Percentiles rank a stretch among this genome's conserved stretches.
Conservation (phyloP, 2,113 vertebrate species). For the Terrapene triunguis region DNA sequence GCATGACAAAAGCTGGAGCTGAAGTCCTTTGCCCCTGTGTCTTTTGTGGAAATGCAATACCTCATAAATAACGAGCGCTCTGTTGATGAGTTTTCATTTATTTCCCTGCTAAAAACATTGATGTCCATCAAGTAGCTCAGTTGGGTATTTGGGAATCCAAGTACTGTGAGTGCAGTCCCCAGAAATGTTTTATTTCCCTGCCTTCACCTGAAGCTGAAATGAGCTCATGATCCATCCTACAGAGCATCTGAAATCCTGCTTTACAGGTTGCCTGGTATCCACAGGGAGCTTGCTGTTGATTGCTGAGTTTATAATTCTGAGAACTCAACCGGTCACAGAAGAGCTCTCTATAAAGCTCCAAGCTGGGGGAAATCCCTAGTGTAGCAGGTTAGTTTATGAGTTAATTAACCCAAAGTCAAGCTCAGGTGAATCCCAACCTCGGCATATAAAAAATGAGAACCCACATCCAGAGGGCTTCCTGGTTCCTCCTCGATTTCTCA, state of each 20-base stretch:
- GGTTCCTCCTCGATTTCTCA: not conserved
- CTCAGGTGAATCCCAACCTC: not conserved
- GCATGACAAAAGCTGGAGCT: constrained; percentile 6
- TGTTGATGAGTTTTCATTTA: constrained; percentile 23
- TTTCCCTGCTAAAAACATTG: constrained; percentile 8
- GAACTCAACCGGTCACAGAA: constrained; percentile 40
- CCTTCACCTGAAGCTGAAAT: constrained; percentile 38
- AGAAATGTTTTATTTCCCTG: constrained; percentile 44
- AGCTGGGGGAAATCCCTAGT: not conserved
- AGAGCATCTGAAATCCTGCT: not conserved
- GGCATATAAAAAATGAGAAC: not conserved
- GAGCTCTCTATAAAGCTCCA: constrained; percentile 1
- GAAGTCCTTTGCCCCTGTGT: not conserved
- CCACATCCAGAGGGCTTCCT: not conserved
- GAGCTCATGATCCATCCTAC: constrained; percentile 46
- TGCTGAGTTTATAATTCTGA: constrained; percentile 59
- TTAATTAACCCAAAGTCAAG: constrained; percentile 46
- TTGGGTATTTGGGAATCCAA: constrained; percentile 11
- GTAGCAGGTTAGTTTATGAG: constrained; percentile 22
- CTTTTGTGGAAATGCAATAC: constrained; percentile 4
- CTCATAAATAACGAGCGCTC: constrained; percentile 8
- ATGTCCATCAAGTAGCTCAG: not conserved
- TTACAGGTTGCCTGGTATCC: constrained; percentile 32
- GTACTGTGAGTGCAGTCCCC: not conserved
- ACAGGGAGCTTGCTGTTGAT: constrained; percentile 46